Evolutionary conservation across 2,797 vertebrate genomes (phyloP), one percentile per base, ranked within the genome.

Genomic region (Muscicapa comitata): DNA sequence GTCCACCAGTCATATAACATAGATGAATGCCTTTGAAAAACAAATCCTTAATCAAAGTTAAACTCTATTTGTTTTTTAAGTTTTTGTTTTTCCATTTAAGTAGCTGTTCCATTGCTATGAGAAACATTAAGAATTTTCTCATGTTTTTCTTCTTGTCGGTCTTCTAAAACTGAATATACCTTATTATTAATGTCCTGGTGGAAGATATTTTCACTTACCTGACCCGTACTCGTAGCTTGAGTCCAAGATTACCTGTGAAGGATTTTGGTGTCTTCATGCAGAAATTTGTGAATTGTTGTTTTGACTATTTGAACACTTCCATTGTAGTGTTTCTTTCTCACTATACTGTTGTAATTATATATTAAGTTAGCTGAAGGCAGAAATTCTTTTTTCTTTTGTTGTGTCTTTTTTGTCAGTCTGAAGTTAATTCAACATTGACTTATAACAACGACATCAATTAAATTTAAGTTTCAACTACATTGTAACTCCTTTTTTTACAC

Each of bases 1-100:
- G 43, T 67, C 73, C 63, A 89, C 61, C 31, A 55, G 57, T 65
- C 20, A 0, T 82, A 35, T 88, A 92, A 80, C 0, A 12, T 19
- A 90, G 75, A 88, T 92, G 65, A 77, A 74, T 92, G 62, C 58
- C 79, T 95, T 91, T 86, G 65, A 72, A 88, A 95, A 94, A 58
- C 68, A 96, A 91, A 88, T 87, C 70, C 66, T 95, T 91, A 88
- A 77, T 88, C 58, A 58, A 89, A 86, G 62, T 86, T 96, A 73
- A 62, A 75, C 75, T 94, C 58, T 28, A 72, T 90, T 96, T 88
- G 38, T 47, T 79, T 91, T 92, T 65, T 29, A 72, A 71, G 48
- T 92, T 93, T 93, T 88, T 13, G 6, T 80, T 83, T 85, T 96
- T 88, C 78, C 43, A 31, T 80, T 93, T 91, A 77, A 75, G 72